phyloP scores from a whole-genome alignment of 2,113 vertebrate genomes.

The Thunnus thynnus region DNA sequence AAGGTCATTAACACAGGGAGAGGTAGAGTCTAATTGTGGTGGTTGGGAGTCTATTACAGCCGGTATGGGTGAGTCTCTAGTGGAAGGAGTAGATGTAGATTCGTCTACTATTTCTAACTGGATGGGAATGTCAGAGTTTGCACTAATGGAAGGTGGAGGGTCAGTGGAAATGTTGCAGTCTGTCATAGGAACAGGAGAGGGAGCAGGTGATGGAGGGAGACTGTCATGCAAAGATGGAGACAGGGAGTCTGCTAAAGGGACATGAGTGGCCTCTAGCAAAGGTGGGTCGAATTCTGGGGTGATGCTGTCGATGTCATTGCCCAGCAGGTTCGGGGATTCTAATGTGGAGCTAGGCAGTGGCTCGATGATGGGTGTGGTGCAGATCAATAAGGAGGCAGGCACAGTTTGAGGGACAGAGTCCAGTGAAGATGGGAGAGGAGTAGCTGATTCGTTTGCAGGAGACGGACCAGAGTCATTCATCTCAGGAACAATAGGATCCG shows the following conservation, averaged over 20 bases:
- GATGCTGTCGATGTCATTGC: slow-evolving; percentile 8
- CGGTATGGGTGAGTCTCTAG: slow-evolving; percentile 39
- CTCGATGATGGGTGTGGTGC: slow-evolving; percentile 70
- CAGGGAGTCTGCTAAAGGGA: slow-evolving; percentile 24
- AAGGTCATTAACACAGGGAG: slow-evolving; percentile 44
- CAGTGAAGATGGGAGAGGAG: slow-evolving; percentile 15
- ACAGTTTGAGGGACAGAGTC: slow-evolving; percentile 30
- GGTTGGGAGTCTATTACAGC: slow-evolving; percentile 32
- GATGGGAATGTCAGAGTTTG: slow-evolving; percentile 42
- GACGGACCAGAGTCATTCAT: slow-evolving; percentile 23
- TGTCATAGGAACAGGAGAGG: slow-evolving; percentile 29
- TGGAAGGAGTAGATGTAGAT: slow-evolving; percentile 5
- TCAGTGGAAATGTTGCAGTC: slow-evolving; percentile 31
- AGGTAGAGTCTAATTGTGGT: slow-evolving; percentile 46
- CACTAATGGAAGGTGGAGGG: slow-evolving; percentile 23
- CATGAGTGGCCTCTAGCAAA: slow-evolving; percentile 12
- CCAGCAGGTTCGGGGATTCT: slow-evolving; percentile 55
- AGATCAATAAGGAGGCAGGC: slow-evolving; percentile 57
- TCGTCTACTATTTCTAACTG: slow-evolving; percentile 56
- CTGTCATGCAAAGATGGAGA: slow-evolving; percentile 44
- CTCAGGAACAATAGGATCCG: slow-evolving; percentile 1
- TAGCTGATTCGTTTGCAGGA: slow-evolving; percentile 2
- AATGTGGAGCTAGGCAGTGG: slow-evolving; percentile 54
- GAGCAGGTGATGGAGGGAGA: slow-evolving; percentile 27
- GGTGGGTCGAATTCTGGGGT: slow-evolving; percentile 14